phyloP scores from a whole-genome alignment of 2,113 vertebrate genomes.

The Camelus bactrianus region DNA sequence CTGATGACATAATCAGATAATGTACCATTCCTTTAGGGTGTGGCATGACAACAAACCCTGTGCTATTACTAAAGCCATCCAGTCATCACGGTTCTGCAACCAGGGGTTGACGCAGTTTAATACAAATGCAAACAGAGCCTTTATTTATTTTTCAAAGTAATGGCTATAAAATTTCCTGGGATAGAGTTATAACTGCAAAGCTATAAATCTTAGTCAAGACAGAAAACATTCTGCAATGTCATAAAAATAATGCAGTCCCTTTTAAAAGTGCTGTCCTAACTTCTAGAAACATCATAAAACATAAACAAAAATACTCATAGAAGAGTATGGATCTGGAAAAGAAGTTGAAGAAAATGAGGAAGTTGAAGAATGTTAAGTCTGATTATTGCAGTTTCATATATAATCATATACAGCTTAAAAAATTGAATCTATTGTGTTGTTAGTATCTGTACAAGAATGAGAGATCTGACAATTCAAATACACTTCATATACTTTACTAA shows the following conservation, averaged over 20 bases:
- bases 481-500: background rate
- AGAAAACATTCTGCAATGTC: background rate
- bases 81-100: background rate
- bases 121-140: background rate
- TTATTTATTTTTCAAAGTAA: background rate
- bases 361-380: conserved; percentile 24
- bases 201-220: conserved; percentile 6
- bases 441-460: background rate
- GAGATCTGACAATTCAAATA: background rate
- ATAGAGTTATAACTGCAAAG: conserved; percentile 4
- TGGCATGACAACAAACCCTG: background rate
- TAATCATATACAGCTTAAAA: background rate
- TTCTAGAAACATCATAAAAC: conserved; percentile 34
- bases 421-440: background rate
- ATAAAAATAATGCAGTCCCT: conserved; percentile 26
- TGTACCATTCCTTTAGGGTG: background rate
- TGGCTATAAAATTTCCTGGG: background rate
- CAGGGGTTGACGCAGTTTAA: background rate
- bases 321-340: background rate
- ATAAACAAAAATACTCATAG: background rate
- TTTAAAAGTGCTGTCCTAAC: background rate
- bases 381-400: conserved; percentile 9
- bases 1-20: background rate
- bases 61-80: background rate
- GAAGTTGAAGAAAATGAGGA: background rate